phyloP scores from a whole-genome alignment of 92 coral and sea anemone species.

The Palythoa heliodiscus region DNA sequence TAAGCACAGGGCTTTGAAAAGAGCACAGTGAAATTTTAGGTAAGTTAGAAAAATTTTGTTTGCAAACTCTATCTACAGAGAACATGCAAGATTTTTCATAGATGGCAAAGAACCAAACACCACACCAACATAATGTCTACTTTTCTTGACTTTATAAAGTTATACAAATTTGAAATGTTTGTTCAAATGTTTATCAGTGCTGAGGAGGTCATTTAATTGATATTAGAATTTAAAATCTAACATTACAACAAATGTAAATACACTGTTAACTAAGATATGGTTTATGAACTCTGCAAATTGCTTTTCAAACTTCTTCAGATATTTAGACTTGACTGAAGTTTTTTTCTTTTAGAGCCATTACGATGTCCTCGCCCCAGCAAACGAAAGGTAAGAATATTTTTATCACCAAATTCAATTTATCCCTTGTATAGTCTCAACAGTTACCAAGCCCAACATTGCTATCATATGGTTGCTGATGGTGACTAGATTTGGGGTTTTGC shows the following conservation, averaged over 20 bases:
- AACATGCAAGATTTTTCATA: background rate
- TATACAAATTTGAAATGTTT: conserved; percentile 24
- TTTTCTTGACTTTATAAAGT: background rate
- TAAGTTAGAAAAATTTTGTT: background rate
- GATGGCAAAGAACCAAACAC: background rate
- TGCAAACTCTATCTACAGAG: background rate
- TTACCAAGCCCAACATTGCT: conserved; percentile 29
- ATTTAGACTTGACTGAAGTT: conserved; percentile 5
- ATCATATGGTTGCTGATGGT: conserved; percentile 30
- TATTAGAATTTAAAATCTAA: background rate
- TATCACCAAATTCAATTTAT: conserved; percentile 11
- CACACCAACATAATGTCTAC: conserved; percentile 7
- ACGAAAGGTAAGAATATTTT: conserved; percentile 29
- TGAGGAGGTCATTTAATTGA: conserved; percentile 14
- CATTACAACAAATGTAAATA: conserved; percentile 8
- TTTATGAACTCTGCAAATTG: conserved; percentile 12
- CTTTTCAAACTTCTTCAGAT: conserved; percentile 23
- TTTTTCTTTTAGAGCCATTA: conserved; percentile 25
- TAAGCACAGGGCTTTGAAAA: conserved; percentile 13
- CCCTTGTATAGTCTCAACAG: conserved; percentile 30
- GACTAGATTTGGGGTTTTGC: conserved; percentile 35
- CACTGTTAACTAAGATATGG: conserved; percentile 27
- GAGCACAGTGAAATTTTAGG: background rate
- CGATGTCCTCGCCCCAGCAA: conserved; percentile 38
- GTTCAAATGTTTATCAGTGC: conserved; percentile 25